Base-by-base conservation (phyloP, 35 echinoderm and acorn worm species). In the Strongylocentrotus purpuratus region DNA sequence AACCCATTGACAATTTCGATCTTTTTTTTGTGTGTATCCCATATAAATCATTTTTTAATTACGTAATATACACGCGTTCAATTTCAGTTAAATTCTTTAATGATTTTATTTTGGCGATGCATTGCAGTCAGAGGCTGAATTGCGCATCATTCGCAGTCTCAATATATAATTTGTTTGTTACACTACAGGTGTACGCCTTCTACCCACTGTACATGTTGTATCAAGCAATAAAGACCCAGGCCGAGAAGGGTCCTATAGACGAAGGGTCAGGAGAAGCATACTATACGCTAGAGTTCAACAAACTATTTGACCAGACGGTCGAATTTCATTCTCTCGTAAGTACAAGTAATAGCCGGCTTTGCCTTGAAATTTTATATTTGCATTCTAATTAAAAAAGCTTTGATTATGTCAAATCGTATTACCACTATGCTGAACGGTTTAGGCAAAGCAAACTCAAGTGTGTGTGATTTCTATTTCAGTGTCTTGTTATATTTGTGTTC, bases 201-300 rank as follows among this genome's bases (percentile, higher is more conserved):
- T 47, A 91, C 89, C 89, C 89, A 35, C 33, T 91, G 89, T 91
- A 32, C 46, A 91, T 93, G 91, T 28, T 93, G 2, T 93, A 93
- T 31, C 91, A 93, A 58, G 91, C 91, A 25, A 93, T 93, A 4
- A 93, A 93, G 48, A 93, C 91, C n/a, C 91, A 93, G n/a, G 3
- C 33, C 28, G 46, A 93, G 28, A 93, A 93, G 48, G 91, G 91
- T 48, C 91, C 91, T 92, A 31, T 92, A 46, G 91, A 92, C 47
- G 46, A 10, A 22, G 35, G 9, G 14, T 55, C 91, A 32, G 91
- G 91, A 4, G 45, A 48, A 12, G 91, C 91, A 6, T 92, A 92
- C 48, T 92, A 48, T 45, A 92, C 91, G n/a, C 48, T 92, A 45
- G 91, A 92, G 28, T 48, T 9, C 4, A 12, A 28, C 28, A 33